Evolutionary conservation across 2,888 invertebrate genomes (phyloP), one percentile per base, ranked within the genome.

Genomic region (Rhorus exstirpatorius): DNA sequence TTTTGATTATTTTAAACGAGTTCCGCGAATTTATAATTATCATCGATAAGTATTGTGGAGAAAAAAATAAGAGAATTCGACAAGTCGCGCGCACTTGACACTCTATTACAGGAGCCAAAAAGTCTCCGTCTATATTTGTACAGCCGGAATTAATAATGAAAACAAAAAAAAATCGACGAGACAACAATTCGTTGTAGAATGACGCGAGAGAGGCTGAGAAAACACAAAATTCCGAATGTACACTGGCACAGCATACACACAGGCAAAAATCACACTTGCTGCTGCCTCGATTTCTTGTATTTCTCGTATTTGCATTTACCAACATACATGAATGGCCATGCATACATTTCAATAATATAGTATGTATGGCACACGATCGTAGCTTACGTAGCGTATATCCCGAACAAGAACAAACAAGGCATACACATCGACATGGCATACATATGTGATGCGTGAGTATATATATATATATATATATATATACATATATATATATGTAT

Each of bases 31-130:
- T 38, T 19, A 61, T 38, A 38, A 31, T 60, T 17, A 61, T 55
- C n/a, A 24, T 53, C 24, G n/a, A n/a, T n/a, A n/a, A n/a, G n/a
- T n/a, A n/a, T n/a, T n/a, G n/a, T n/a, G n/a, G n/a, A n/a, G n/a
- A n/a, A n/a, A n/a, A n/a, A n/a, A n/a, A n/a, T n/a, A n/a, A n/a
- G n/a, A n/a, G n/a, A n/a, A n/a, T n/a, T n/a, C n/a, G n/a, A n/a
- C n/a, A n/a, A n/a, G n/a, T n/a, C n/a, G 41, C 71, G 35, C 65
- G 46, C 71, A 79, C 71, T 72, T 58, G 21, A 58, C 17, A 49
- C 46, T 14, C 35, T 35, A 46, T 38, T 24, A 2, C 31, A 26
- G 12, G 26, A 61, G 35, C 19, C 10, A 3, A 12, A 10, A 44
- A 67, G 24, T 21, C 8, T 35, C 55, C 12, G 17, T 14, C 63